Evolutionary conservation across 64 coral and sea anemone species (phyloP).

Genomic region (Montipora sp.): DNA sequence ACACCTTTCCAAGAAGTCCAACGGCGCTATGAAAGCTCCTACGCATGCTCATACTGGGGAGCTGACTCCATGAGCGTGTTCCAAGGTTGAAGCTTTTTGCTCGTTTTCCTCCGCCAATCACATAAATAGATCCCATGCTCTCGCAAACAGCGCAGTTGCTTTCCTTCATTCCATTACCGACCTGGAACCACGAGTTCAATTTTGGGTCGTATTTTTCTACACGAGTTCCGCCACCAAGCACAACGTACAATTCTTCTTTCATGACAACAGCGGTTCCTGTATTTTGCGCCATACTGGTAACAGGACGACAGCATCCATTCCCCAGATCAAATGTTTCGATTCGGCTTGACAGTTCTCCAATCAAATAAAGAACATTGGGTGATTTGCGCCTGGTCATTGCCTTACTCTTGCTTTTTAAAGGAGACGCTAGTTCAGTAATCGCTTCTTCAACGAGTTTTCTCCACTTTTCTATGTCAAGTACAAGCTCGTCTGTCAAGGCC

Average conservation of each 20-base stretch:
- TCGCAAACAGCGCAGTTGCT: constrained; percentile 71
- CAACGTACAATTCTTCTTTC: constrained; percentile 61
- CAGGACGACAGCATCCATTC: constrained; percentile 44
- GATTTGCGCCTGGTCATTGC: constrained; percentile 43
- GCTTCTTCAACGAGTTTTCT: constrained; percentile 58
- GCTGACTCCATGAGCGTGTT: constrained; percentile 64
- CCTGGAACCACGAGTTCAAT: constrained; percentile 73
- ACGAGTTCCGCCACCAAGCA: constrained; percentile 78
- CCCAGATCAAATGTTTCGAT: constrained; percentile 82
- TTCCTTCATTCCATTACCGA: constrained; percentile 76
- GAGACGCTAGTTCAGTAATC: constrained; percentile 10
- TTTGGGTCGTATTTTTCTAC: constrained; percentile 78
- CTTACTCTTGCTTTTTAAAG: constrained; percentile 17
- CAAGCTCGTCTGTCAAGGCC: constrained; percentile 46
- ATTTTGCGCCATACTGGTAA: constrained; percentile 58
- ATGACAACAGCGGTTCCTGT: constrained; percentile 72
- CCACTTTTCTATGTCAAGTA: constrained; percentile 50
- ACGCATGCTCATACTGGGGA: constrained; percentile 76
- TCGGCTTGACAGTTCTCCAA: constrained; percentile 66
- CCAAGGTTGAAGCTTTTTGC: constrained; percentile 77
- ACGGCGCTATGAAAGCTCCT: constrained; percentile 71
- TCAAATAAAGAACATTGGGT: constrained; percentile 81
- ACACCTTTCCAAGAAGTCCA: constrained; percentile 73
- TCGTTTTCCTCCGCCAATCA: constrained; percentile 78
- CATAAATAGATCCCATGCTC: constrained; percentile 82